Evolutionary conservation across 2,797 vertebrate species (phyloP), one percentile per base, ranked within the genome.

Genomic region (Micromesistius poutassou): DNA sequence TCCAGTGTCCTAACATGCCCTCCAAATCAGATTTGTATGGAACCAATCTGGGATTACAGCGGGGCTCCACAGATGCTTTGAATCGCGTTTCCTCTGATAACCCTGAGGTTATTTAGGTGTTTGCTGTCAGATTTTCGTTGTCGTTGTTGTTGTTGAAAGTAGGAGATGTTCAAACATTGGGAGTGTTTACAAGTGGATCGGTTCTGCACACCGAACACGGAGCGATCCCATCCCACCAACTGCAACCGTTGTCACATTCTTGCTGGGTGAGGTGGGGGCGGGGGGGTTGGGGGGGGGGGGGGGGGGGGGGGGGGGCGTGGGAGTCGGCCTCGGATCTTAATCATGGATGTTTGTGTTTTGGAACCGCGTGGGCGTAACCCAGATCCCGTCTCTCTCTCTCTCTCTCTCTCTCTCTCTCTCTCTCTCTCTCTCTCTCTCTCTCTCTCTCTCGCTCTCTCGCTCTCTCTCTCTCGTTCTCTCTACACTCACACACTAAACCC

Each of bases 21-120:
- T 78, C 80, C 8, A 78, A 70, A 72, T 75, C 30, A 33, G 33
- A 70, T 75, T 78, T 74, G n/a, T 73, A 66, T 42, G 3, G 72
- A 79, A 78, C 81, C 70, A 10, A 55, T 77, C 35, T 74, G n/a
- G 3, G 62, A 75, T 74, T 75, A 76, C 80, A 8, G 71, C 30
- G 76, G 71, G 35, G 66, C 66, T 80, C 62, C 40, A 50, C 72
- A 74, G 72, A 46, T 62, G 66, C 79, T 76, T 73, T 72, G 4
- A 77, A 30, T 71, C 76, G 33, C 28, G 50, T 80, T 30, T 42
- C 33, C 31, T 76, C 42, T 50, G 46, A 55, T 55, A 5, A 55
- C 46, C 46, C 46, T 55, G 4, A 22, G 5, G 46, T 22, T 55
- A 55, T 55, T 55, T 55, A 19, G 16, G 16, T 55, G 14, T 55